Evolutionary conservation across 2,888 invertebrate species (phyloP), one percentile per base, ranked within the genome.

Genomic region (Hedychridium roseum): DNA sequence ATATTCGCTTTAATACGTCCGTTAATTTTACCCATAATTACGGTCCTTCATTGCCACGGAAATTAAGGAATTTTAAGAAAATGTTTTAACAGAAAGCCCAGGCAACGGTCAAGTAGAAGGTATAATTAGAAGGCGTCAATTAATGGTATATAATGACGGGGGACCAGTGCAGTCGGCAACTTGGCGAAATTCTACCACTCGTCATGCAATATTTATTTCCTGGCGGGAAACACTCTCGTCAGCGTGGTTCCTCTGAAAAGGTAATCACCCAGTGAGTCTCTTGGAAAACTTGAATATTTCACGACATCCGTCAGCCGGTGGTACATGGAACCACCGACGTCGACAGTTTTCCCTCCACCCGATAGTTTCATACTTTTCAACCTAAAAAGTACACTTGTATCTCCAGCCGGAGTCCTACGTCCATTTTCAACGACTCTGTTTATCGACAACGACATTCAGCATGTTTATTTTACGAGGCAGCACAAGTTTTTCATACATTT

Each of bases 351-450:
- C n/a, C n/a, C n/a, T n/a, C n/a, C n/a, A n/a, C 17, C 42, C 47
- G 28, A 47, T 47, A 47, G 43, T 47, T 47, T 47, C 47, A 47
- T 47, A 47, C 47, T 47, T 36, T 27, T 30, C 14, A 35, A 43
- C 30, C 42, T 28, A 43, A 47, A 30, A 41, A 35, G 27, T 47
- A 47, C 42, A 47, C 35, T 28, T 47, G 43, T 47, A 43, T 43
- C 34, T 47, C 30, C 47, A 47, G 43, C 43, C 43, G 47, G 43
- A 47, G 42, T 41, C 43, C 43, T 47, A 41, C 47, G 43, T 17
- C 43, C 43, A 43, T 43, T 47, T 43, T 23, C 31, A 40, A 40
- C 44, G 26, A 41, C 44, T 40, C 44, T 45, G 38, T 45, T 40
- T 45, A 45, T 45, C 41, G 44, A n/a, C n/a, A n/a, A n/a, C n/a